A percentile compares a stretch with the other conserved stretches of the same genome.
These are phyloP conservation scores for Drosophila lacertosa DNA, from an alignment of 1,140 invertebrate genomes.

Conservation along the genomic window DNA sequence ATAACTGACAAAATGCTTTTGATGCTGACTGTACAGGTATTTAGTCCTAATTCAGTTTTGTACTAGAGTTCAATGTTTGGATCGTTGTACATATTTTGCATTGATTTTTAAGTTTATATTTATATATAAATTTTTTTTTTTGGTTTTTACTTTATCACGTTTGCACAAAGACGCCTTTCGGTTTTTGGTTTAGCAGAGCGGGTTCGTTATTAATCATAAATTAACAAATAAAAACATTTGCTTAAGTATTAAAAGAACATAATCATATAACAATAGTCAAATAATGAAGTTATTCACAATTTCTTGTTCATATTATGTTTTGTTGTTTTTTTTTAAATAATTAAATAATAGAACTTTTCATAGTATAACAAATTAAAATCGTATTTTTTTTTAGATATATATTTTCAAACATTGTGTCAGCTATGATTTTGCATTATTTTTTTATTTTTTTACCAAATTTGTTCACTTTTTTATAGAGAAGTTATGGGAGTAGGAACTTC, in stretches of 20 bases:
- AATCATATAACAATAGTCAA: constrained; percentile 63
- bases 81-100: constrained; percentile 47
- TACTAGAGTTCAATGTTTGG: constrained; percentile 46
- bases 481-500: constrained; percentile 12
- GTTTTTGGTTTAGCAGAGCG: constrained; percentile 51
- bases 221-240: constrained; percentile 74
- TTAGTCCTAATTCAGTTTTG: constrained; percentile 53
- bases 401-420: constrained; percentile 84
- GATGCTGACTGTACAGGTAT: constrained; percentile 82
- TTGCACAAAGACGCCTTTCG: constrained; percentile 30
- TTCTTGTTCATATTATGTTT: constrained; percentile 61
- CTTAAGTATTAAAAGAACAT: constrained; percentile 67
- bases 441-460: constrained; percentile 47
- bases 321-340: constrained; percentile 36
- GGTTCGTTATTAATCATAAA: constrained; percentile 58
- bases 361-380: constrained; percentile 29
- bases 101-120: constrained; percentile 19
- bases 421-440: constrained; percentile 72
- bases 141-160: constrained; percentile 22
- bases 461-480: constrained; percentile 38
- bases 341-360: constrained; percentile 40
- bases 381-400: constrained; percentile 46
- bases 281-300: constrained; percentile 78
- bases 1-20: constrained; percentile 85
- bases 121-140: constrained; percentile 29